phyloP scores from a whole-genome alignment of 2,113 vertebrate genomes.

The Heterochromis multidens region DNA sequence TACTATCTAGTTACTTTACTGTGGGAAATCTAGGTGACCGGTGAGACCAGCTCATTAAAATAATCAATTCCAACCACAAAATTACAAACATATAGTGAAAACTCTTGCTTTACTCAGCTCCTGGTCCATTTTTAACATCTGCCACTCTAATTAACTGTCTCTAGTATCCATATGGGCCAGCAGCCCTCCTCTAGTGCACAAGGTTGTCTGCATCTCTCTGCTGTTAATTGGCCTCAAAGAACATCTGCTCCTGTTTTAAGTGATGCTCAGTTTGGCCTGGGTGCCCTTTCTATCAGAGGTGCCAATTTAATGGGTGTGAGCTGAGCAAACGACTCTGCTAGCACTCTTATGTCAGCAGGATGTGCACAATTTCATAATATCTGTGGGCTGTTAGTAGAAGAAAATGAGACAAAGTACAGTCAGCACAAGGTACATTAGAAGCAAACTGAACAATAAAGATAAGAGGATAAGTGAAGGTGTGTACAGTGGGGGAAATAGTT shows the following conservation, averaged over 20 bases:
- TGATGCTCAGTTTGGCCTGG: constrained; percentile 47
- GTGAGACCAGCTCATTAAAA: background rate
- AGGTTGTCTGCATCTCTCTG: constrained; percentile 42
- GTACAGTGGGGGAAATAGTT: background rate
- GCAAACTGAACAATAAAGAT: background rate
- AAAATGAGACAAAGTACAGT: background rate
- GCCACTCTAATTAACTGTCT: constrained; percentile 55
- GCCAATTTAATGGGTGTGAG: constrained; percentile 17
- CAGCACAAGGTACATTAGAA: background rate
- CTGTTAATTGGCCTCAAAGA: constrained; percentile 68
- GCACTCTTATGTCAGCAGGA: constrained; percentile 6
- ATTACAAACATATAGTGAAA: background rate
- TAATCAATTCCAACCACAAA: background rate
- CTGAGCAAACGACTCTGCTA: background rate
- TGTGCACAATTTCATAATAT: background rate
- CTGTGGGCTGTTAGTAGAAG: background rate
- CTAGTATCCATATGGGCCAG: constrained; percentile 49
- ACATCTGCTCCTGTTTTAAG: constrained; percentile 71
- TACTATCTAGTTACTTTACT: background rate
- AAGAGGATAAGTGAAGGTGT: background rate
- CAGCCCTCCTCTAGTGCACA: constrained; percentile 53
- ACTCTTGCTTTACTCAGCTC: background rate
- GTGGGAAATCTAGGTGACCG: background rate
- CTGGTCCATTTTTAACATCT: constrained; percentile 48
- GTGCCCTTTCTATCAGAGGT: constrained; percentile 33